Conservation (phyloP, 2,797 vertebrate genomes). For the Centropyge bicolor region DNA sequence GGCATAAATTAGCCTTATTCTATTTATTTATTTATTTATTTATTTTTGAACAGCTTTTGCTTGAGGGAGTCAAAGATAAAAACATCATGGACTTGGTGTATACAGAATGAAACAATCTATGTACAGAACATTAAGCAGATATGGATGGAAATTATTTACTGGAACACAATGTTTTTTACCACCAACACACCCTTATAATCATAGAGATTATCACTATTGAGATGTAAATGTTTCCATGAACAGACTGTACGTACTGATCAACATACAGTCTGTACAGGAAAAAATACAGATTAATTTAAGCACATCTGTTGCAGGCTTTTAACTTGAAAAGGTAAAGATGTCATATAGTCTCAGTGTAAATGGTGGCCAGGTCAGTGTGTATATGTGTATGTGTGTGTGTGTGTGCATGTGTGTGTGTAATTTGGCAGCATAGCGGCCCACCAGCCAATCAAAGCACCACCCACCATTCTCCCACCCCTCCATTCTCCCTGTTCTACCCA, state of each 20-base stretch:
- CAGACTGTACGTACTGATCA: no score
- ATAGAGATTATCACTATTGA: background rate
- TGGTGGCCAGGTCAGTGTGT: background rate
- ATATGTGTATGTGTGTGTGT: conserved; percentile 5
- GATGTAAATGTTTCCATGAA: background rate
- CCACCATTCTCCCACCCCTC: conserved; percentile 24
- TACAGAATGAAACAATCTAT: background rate
- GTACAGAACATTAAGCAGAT: no score
- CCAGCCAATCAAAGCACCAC: conserved; percentile 67
- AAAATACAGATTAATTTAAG: background rate
- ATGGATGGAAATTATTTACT: background rate
- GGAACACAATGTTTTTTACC: no score
- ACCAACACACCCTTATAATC: background rate
- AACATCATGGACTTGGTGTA: background rate
- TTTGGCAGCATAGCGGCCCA: conserved; percentile 47
- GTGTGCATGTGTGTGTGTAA: conserved; percentile 24
- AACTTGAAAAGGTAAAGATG: conserved; percentile 17
- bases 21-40: no score
- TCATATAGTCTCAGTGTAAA: conserved; percentile 1
- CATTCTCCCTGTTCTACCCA: conserved; percentile 66
- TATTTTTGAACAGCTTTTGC: background rate
- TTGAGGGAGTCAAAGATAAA: background rate
- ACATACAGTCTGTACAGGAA: no score
- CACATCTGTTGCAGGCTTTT: background rate
- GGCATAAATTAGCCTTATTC: background rate